phyloP scores from a whole-genome alignment of 2,113 vertebrate genomes.

The Oxyruncus cristatus region DNA sequence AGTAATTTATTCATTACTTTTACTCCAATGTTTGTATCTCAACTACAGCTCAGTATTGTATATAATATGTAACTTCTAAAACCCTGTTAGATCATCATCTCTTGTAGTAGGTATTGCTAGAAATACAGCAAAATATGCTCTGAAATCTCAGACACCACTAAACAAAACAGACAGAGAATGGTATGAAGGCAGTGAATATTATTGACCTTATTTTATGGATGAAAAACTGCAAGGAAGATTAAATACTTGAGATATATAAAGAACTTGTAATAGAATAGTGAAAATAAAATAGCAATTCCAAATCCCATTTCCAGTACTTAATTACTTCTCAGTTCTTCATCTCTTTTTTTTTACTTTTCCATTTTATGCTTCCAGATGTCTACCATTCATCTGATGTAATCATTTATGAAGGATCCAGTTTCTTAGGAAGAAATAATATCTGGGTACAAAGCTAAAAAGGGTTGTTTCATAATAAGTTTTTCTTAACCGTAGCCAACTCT shows the following conservation, averaged over 20 bases:
- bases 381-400: not conserved
- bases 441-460: not conserved
- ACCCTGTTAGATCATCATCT: not conserved
- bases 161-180: not conserved
- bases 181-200: not conserved
- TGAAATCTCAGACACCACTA: not conserved
- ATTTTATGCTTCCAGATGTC: not conserved
- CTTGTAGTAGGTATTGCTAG: not conserved
- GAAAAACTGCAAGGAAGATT: not conserved
- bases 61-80: not conserved
- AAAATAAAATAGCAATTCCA: slow-evolving; percentile 45
- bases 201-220: slow-evolving; percentile 15
- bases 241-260: slow-evolving; percentile 26
- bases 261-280: not conserved
- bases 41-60: not conserved
- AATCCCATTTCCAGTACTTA: slow-evolving; percentile 34
- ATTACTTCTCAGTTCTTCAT: slow-evolving; percentile 43
- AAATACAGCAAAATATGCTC: not conserved
- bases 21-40: not conserved
- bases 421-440: slow-evolving; percentile 5
- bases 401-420: not conserved
- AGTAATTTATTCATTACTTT: not conserved
- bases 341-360: not conserved
- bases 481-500: not conserved
- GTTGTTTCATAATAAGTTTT: not conserved